phyloP scores from a whole-genome alignment of 2,888 invertebrate genomes.

The Drosophila diplacantha region DNA sequence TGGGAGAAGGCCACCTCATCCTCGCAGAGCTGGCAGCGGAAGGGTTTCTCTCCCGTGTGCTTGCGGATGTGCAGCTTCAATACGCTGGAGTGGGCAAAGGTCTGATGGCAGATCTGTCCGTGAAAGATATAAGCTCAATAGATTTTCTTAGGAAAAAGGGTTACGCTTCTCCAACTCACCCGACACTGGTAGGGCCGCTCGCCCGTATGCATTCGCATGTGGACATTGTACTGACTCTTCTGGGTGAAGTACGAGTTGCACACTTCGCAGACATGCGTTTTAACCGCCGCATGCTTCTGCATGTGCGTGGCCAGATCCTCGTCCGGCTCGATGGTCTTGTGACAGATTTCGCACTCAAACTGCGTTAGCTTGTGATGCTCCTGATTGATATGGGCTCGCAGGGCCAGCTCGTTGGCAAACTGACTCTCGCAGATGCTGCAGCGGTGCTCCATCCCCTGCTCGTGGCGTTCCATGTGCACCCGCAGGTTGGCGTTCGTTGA shows the following conservation, averaged over 20 bases:
- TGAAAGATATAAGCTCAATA: neutral
- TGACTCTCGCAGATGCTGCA: constrained; percentile 89
- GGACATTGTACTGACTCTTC: constrained; percentile 89
- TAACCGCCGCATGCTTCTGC: constrained; percentile 85
- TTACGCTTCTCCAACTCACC: constrained; percentile 77
- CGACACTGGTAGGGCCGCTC: constrained; percentile 89
- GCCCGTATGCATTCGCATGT: constrained; percentile 90
- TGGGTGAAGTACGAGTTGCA: constrained; percentile 90
- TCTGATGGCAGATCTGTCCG: constrained; percentile 74
- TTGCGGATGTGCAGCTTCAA: constrained; percentile 89
- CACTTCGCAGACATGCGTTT: constrained; percentile 87
- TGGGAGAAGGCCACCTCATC: constrained; percentile 86
- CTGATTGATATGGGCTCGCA: constrained; percentile 85
- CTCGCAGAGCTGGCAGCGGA: constrained; percentile 83
- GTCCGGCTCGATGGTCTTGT: constrained; percentile 88
- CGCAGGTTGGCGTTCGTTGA: constrained; percentile 82
- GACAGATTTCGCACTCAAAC: constrained; percentile 88
- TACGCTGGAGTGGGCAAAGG: constrained; percentile 90
- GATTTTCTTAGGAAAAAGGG: no score
- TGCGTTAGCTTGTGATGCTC: constrained; percentile 86
- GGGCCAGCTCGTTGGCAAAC: constrained; percentile 85
- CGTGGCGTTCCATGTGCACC: constrained; percentile 84
- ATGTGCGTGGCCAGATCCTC: constrained; percentile 87
- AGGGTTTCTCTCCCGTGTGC: constrained; percentile 92
- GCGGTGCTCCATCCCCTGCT: constrained; percentile 85